Evolutionary conservation across 1,140 invertebrate species (phyloP).

Genomic region (Drosophila serrata): DNA sequence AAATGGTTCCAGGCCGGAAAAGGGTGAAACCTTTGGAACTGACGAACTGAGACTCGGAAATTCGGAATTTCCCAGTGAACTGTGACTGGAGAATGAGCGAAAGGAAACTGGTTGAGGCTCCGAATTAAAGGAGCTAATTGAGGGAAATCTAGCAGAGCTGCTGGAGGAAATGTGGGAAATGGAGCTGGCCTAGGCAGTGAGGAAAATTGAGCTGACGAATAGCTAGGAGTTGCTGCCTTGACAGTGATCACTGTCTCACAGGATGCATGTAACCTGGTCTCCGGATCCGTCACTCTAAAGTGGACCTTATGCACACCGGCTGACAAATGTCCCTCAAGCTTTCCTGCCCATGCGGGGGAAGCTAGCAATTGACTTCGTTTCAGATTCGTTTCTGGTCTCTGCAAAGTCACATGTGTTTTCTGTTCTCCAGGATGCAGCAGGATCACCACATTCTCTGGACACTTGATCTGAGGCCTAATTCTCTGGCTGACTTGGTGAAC

Average conservation of each 20-base stretch:
- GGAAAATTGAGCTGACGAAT: neutral
- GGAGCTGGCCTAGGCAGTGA: conserved; percentile 10
- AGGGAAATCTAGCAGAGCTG: conserved; percentile 10
- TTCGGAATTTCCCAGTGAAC: neutral
- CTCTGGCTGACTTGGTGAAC: conserved; percentile 50
- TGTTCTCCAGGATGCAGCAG: conserved; percentile 86
- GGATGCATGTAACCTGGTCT: conserved; percentile 86
- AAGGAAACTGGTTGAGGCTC: conserved; percentile 7
- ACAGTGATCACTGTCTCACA: conserved; percentile 89
- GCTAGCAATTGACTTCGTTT: conserved; percentile 89
- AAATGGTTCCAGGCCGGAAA: neutral
- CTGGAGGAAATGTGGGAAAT: conserved; percentile 3
- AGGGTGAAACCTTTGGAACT: neutral
- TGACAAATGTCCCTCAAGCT: conserved; percentile 88
- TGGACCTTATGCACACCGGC: conserved; percentile 87
- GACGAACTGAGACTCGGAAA: neutral
- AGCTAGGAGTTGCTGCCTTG: conserved; percentile 59
- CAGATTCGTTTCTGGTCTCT: conserved; percentile 89
- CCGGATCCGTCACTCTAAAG: conserved; percentile 88
- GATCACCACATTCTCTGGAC: conserved; percentile 88
- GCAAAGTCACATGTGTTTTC: conserved; percentile 87
- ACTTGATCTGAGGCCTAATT: conserved; percentile 88
- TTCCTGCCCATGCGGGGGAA: conserved; percentile 88
- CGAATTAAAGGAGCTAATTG: neutral
- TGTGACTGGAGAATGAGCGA: conserved; percentile 21